Base-by-base conservation (phyloP, 2,113 vertebrate species). In the Aphelocoma coerulescens region DNA sequence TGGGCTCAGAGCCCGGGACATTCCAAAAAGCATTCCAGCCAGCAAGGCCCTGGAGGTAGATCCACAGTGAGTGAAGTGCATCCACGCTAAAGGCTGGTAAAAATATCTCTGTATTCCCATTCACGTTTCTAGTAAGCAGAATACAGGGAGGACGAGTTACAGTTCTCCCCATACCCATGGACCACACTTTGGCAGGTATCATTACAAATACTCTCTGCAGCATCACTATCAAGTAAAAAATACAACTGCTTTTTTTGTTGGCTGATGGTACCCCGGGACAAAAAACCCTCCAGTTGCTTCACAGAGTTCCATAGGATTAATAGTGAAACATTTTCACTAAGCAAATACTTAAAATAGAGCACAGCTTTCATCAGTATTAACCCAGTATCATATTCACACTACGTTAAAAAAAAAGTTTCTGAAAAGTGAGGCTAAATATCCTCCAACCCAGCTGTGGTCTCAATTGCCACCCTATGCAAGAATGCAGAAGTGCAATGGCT, bases 21-120 rank as follows among this genome's bases (percentile, higher is more conserved):
- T 97, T 97, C 97, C 97, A 93, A 93, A 96, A 97, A 91, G 85
- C 91, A 91, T 96, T 97, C 96, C 91, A 78, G 49, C 67, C 65
- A 78, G 49, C 89, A 92, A 78, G 83, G 91, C 95, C 92, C 89
- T 4, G 10, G 95, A 97, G 96, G 97, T 94, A 97, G 93, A 94
- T 91, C 90, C 91, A 75, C 44, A 78, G 23, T 48, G 62, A 93
- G 81, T 3, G 3, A 59, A 93, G 81, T 3, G 3, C 83, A 96
- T 83, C 95, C 76, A 82, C 12, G 30, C 85, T 83, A 61, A 37
- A 93, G 79, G 22, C 67, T 74, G 81, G 59, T 43, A 54, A 69
- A 83, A 75, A 62, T 77, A 48, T 63, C 80, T 88, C 58, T 44
- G 49, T 22, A 5, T 91, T 93, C 73, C 65, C 76, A 81, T 88